A percentile compares a stretch with the other conserved stretches of the same genome.
These are phyloP conservation scores for Dermolepida albohirtum DNA, from an alignment of 2,888 invertebrate genomes.

Conservation along the genomic window DNA sequence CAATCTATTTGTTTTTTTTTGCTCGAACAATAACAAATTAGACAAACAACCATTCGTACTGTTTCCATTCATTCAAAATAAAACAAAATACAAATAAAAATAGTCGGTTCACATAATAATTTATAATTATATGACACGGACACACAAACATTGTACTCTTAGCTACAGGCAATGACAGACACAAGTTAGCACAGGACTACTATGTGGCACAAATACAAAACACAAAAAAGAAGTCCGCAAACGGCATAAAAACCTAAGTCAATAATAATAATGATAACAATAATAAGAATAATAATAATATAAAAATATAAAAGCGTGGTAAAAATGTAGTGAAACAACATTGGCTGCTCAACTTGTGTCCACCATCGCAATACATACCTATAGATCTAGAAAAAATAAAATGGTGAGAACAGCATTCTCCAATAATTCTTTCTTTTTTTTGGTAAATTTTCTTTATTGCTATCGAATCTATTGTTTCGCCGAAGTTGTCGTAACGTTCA, in stretches of 20 bases:
- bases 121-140: conserved; percentile 48
- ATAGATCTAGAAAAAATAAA: conserved; percentile 48
- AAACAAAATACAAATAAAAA: conserved; percentile 57
- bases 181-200: conserved; percentile 65
- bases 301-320: conserved; percentile 49
- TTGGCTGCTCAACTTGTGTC: conserved; percentile 65
- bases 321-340: conserved; percentile 56
- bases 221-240: conserved; percentile 50
- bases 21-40: conserved; percentile 51
- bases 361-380: conserved; percentile 65
- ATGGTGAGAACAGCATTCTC: conserved; percentile 8
- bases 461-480: conserved; percentile 19
- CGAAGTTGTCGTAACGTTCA: conserved; percentile 22
- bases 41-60: conserved; percentile 52
- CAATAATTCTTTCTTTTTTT: not conserved
- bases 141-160: conserved; percentile 59
- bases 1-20: not conserved
- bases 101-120: conserved; percentile 43
- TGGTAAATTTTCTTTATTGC: conserved; percentile 6
- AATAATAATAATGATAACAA: conserved; percentile 4
- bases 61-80: conserved; percentile 56
- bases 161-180: conserved; percentile 68
- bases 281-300: conserved; percentile 43
- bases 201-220: conserved; percentile 57
- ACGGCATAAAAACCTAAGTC: conserved; percentile 37